phyloP scores from a whole-genome alignment of 2,888 invertebrate genomes.

The Neoascia interrupta region DNA sequence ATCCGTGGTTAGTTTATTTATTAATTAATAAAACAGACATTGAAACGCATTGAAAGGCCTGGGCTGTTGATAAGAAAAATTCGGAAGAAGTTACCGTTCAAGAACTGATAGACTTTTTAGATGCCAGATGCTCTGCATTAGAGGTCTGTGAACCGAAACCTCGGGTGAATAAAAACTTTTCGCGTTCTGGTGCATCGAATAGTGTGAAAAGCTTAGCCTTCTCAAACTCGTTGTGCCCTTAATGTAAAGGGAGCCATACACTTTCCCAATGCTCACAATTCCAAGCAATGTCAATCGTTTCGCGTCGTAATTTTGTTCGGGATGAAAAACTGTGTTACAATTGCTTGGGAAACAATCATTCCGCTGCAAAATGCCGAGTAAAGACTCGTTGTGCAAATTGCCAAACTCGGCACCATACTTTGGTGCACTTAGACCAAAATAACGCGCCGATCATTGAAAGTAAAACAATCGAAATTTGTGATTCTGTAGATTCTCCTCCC shows the following conservation, averaged over 20 bases:
- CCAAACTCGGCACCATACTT: neutral
- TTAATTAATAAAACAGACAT: neutral
- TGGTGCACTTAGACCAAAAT: neutral
- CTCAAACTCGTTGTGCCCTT: neutral
- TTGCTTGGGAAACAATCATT: neutral
- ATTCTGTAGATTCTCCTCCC: neutral
- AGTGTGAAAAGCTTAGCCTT: neutral
- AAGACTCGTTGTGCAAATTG: neutral
- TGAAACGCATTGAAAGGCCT: neutral
- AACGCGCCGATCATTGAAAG: neutral
- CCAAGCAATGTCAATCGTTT: neutral
- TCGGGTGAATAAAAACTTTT: neutral
- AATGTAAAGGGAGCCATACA: slow-evolving; percentile 4
- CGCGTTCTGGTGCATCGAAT: neutral
- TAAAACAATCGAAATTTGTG: neutral
- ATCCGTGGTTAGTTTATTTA: neutral
- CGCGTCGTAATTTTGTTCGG: slow-evolving; percentile 4
- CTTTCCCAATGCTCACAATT: slow-evolving; percentile 2
- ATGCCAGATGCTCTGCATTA: neutral
- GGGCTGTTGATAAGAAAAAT: neutral
- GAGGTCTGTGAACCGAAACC: slow-evolving; percentile 1
- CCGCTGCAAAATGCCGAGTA: neutral
- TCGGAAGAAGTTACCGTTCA: neutral
- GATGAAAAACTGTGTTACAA: slow-evolving; percentile 20
- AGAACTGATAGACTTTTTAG: slow-evolving; percentile 4